Evolutionary conservation across 2,113 vertebrate genomes (phyloP).

Genomic region (Sinocyclocheilus maitianheensis): DNA sequence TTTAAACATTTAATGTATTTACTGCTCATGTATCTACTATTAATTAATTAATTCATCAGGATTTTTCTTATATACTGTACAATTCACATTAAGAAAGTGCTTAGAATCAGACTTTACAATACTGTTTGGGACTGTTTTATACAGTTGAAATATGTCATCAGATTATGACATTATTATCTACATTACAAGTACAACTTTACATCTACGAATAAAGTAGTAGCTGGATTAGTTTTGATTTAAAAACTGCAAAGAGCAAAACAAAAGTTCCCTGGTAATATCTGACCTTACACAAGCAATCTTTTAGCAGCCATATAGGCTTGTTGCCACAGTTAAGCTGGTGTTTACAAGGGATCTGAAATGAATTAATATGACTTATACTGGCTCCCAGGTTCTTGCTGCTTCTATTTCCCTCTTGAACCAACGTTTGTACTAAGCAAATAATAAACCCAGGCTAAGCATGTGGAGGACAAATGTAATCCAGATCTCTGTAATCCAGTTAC

Average conservation of each 20-base stretch:
- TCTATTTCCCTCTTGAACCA: slow-evolving; percentile 27
- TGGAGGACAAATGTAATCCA: slow-evolving; percentile 45
- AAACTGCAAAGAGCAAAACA: background rate
- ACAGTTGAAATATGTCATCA: background rate
- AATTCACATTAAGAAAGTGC: background rate
- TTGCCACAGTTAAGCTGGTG: slow-evolving; percentile 20
- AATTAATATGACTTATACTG: slow-evolving; percentile 23
- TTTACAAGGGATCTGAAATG: slow-evolving; percentile 20
- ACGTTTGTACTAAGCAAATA: slow-evolving; percentile 19
- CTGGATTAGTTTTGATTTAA: background rate
- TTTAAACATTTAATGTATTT: background rate
- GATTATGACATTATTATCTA: background rate
- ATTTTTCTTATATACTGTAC: background rate
- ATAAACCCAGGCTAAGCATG: slow-evolving; percentile 39
- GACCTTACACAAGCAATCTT: background rate
- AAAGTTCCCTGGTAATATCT: background rate
- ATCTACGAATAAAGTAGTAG: background rate
- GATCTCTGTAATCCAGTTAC: slow-evolving; percentile 42
- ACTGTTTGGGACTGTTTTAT: background rate
- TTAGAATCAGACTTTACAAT: background rate
- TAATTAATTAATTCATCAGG: background rate
- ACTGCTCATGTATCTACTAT: background rate
- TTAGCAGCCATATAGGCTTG: background rate
- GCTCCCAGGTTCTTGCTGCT: slow-evolving; percentile 28
- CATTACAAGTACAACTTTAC: no score